Conservation (phyloP, 2,113 vertebrate species). For the Paradoxurus hermaphroditus region DNA sequence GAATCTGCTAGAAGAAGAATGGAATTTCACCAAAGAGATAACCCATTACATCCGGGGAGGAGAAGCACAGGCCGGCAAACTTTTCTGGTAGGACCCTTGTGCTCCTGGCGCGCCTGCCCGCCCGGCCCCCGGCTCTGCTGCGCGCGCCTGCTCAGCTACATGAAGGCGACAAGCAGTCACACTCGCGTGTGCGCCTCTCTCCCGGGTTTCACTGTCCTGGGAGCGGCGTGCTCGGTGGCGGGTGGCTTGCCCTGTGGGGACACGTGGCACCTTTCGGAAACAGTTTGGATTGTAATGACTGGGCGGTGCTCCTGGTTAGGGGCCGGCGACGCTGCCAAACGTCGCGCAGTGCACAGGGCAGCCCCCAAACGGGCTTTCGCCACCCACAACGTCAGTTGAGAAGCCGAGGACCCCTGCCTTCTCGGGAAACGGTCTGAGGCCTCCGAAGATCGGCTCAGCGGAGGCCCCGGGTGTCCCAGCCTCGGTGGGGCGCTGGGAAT, state of each 20-base stretch:
- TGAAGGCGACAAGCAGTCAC: fast-evolving
- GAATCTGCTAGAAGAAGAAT: slow-evolving; percentile 98
- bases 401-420: not conserved
- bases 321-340: fast-evolving
- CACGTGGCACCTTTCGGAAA: fast-evolving
- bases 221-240: not conserved
- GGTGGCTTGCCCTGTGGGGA: not conserved
- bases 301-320: not conserved
- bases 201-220: no score
- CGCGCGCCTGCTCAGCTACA: fast-evolving
- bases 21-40: slow-evolving; percentile 99
- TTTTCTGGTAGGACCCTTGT: slow-evolving; percentile 90
- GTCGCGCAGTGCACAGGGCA: fast-evolving
- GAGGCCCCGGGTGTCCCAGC: fast-evolving
- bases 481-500: not conserved
- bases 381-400: not conserved
- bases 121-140: not conserved
- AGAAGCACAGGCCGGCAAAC: slow-evolving; percentile 97
- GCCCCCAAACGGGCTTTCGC: fast-evolving
- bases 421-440: not conserved
- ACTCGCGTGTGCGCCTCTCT: not conserved
- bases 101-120: fast-evolving
- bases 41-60: slow-evolving; percentile 97
- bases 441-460: not conserved
- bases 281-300: no score